Percentiles rank a stretch among this genome's conserved stretches.
Evolutionary conservation across 2,888 invertebrate species (phyloP).

Genomic region (Eilema sororculum): DNA sequence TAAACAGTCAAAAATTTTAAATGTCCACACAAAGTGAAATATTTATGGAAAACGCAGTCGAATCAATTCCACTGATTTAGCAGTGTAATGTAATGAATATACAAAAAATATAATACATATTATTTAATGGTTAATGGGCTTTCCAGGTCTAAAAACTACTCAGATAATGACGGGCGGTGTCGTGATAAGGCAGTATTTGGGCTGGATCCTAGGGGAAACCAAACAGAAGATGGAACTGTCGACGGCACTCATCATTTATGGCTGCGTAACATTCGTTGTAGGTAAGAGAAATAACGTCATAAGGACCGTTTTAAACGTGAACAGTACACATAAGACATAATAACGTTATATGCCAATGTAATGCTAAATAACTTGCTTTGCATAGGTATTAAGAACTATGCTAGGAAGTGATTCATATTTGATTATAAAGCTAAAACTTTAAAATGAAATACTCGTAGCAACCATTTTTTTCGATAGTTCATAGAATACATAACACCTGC

Average conservation of each 20-base stretch:
- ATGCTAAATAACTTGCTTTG: too few species aligned
- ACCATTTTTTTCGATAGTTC: too few species aligned
- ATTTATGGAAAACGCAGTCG: not conserved
- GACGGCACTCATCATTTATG: slow-evolving; percentile 58
- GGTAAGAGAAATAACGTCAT: slow-evolving; percentile 49
- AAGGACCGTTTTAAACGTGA: not conserved
- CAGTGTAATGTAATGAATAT: too few species aligned
- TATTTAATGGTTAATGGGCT: not conserved
- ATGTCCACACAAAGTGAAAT: not conserved
- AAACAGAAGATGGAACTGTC: slow-evolving; percentile 42
- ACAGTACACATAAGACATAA: too few species aligned
- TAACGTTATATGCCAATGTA: too few species aligned
- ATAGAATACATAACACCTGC: too few species aligned
- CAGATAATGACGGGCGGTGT: slow-evolving; percentile 60
- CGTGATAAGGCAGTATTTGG: slow-evolving; percentile 59
- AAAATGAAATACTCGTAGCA: too few species aligned
- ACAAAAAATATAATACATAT: too few species aligned
- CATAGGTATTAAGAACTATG: too few species aligned
- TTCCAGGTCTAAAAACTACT: slow-evolving; percentile 61
- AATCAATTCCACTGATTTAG: not conserved
- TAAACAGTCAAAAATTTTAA: not conserved
- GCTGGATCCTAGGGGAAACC: slow-evolving; percentile 57
- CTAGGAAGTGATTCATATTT: too few species aligned
- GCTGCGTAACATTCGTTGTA: slow-evolving; percentile 54
- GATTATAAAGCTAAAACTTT: too few species aligned